Evolutionary conservation across 2,113 vertebrate species (phyloP), one percentile per base, ranked within the genome.

Genomic region (Halcyon senegalensis): DNA sequence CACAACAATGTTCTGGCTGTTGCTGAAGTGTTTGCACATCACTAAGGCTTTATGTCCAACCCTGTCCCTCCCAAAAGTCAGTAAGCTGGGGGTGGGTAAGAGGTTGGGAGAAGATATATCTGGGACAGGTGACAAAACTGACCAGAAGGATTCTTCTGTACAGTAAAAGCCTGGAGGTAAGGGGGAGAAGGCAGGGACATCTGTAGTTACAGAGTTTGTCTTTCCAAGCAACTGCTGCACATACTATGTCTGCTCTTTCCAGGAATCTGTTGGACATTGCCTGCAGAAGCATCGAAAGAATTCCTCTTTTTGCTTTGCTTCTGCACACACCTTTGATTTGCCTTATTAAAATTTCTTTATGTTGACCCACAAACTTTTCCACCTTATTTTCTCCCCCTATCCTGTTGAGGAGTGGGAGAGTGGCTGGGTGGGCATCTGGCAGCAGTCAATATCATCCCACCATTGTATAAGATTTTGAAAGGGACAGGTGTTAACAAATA

Each of bases 41-140:
- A 35, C 64, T 17, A 64, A 69, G 9, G 17, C 17, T 46, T 89
- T 70, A 27, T 60, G 21, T 70, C 28, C 44, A 50, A 4, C 5
- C 3, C 4, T 0, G 0, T 63, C n/a, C 15, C 6, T 46, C 15
- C 16, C 6, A 56, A 58, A 86, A 3, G 16, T 76, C 48, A 55
- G 12, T 72, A 50, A 33, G 4, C 13, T 41, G 18, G 21, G 9
- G 7, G 6, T 59, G 3, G 46, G 7, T 50, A 33, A 41, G 48
- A 48, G 9, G 4, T 0, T 85, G 13, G 18, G 39, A 78, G 28
- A 27, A 13, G 24, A 58, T 17, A 11, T 18, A 44, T 17, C 14
- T 37, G 33, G 6, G 23, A 64, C 25, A 55, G 16, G 24, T 84
- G 14, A 10, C 14, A 43, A 80, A 92, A 84, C 9, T 25, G 41